Evolutionary conservation across 2,113 vertebrate genomes (phyloP).

Genomic region (Cinclus cinclus): DNA sequence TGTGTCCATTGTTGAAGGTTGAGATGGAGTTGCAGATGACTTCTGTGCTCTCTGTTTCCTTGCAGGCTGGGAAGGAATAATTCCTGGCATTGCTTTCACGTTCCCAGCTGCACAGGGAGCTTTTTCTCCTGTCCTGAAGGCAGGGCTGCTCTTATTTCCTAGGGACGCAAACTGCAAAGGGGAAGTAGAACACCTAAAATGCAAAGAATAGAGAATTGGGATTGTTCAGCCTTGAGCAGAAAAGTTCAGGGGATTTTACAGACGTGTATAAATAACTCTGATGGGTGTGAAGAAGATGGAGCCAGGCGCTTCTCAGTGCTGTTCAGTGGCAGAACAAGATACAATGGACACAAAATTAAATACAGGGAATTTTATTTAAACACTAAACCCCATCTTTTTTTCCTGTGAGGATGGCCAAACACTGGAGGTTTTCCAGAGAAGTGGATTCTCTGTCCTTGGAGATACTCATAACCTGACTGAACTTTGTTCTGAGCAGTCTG

Average conservation of each 20-base stretch:
- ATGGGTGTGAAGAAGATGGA: neutral
- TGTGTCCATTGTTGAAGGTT: neutral
- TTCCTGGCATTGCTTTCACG: fast-evolving
- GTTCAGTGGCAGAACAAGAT: neutral
- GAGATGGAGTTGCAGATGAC: neutral
- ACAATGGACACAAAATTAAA: neutral
- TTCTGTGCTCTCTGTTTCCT: neutral
- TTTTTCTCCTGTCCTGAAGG: neutral
- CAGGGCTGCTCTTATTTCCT: neutral
- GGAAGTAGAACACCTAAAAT: neutral
- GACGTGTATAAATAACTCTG: neutral
- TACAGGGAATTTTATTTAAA: neutral
- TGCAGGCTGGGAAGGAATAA: neutral
- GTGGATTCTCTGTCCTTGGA: neutral
- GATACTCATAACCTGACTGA: neutral
- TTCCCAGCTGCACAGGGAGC: neutral
- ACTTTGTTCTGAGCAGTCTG: neutral
- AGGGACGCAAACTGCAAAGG: neutral
- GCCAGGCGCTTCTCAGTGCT: neutral
- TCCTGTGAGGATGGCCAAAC: neutral
- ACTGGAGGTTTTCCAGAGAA: neutral
- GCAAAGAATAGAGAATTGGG: neutral
- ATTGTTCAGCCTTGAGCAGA: neutral
- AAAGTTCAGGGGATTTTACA: neutral
- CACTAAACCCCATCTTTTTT: neutral